Base-by-base conservation (phyloP, 1,140 invertebrate genomes). In the Tetragonula clypearis region DNA sequence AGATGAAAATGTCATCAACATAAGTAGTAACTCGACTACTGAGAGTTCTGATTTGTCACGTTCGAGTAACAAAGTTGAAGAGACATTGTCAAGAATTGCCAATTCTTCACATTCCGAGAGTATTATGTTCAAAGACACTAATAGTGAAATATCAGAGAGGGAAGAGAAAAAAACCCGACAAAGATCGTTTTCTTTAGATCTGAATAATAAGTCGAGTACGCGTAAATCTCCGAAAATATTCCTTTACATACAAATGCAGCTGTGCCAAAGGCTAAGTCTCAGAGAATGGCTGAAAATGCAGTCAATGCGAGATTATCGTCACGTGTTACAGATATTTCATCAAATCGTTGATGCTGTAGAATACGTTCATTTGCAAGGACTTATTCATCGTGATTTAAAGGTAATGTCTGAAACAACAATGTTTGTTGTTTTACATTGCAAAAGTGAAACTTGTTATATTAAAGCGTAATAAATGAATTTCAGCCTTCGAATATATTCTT, bases 401-500 rank as follows among this genome's bases (percentile, higher is more conserved):
- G 97, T 97, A 95, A 84, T n/a, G 14, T 41, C n/a, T 26, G 1
- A 60, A 71, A 72, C 23, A 21, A 41, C 41, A 41, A 41, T 41
- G 41, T 69, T 55, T 41, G 41, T 69, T 55, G 0, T 66, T 66
- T 49, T 76, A 72, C 76, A 15, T 65, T 62, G 4, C 41, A 17
- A 83, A 72, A n/a, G 5, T 62, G 55, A 53, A 73, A 60, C 15
- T 85, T 91, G 30, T 14, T 87, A 41, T 73, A 78, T 77, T 17
- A 72, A 55, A 68, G 15, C 55, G 71, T 85, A 65, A 83, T 19
- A 14, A 60, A 2, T 60, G 17, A 76, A n/a, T 96, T 96, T 82
- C 92, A 98, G 96, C 99, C 99, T 4, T 98, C 98, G 72, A 99
- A 99, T 94, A 99, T 99, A 90, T 99, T 99, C 93, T 99, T 99